Conservation (phyloP, 2,888 invertebrate species). For the Eupithecia abbreviata region DNA sequence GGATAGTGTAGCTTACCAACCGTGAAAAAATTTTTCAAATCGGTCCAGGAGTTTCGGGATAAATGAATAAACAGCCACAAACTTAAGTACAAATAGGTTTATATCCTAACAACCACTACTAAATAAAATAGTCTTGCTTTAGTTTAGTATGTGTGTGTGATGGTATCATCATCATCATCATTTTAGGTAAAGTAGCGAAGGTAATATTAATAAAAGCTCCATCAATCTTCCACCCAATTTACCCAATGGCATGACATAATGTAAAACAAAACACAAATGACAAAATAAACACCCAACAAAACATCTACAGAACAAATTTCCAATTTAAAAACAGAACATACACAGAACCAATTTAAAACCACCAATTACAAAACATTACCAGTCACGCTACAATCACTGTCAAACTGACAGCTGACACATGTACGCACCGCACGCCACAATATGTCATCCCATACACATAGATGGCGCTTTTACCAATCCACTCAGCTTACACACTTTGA, state of each 20-base stretch:
- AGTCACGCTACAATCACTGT: slow-evolving; percentile 16
- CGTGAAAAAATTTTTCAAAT: too few species aligned
- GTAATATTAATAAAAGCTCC: neutral
- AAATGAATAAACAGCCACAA: too few species aligned
- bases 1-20: too few species aligned
- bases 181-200: neutral
- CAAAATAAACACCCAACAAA: neutral
- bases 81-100: too few species aligned
- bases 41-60: too few species aligned
- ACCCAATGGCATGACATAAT: neutral
- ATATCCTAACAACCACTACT: too few species aligned
- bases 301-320: neutral
- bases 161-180: too few species aligned
- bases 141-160: too few species aligned
- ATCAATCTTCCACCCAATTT: neutral
- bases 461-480: slow-evolving; percentile 1
- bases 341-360: slow-evolving; percentile 4
- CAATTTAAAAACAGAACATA: neutral
- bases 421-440: slow-evolving; percentile 20
- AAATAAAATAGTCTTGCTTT: too few species aligned
- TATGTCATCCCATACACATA: slow-evolving; percentile 12
- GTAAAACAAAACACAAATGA: slow-evolving; percentile 3
- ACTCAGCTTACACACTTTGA: neutral
- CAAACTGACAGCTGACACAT: slow-evolving; percentile 26
- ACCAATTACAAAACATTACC: slow-evolving; percentile 3